Evolutionary conservation across 2,888 invertebrate genomes (phyloP), one percentile per base, ranked within the genome.

Genomic region (Cataglyphis albicans): DNA sequence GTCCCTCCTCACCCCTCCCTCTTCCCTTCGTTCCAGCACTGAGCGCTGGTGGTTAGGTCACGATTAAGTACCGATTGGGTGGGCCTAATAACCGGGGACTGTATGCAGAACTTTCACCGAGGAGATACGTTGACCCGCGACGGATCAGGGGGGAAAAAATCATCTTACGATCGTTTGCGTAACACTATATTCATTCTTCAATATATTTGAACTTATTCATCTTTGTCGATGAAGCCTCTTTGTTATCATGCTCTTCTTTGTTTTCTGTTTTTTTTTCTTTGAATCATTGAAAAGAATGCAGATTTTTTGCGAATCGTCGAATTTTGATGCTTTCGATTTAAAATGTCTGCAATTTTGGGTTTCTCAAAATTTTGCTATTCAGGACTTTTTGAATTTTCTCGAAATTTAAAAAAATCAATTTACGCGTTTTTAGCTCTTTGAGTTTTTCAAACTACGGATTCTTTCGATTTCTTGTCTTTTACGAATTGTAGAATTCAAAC

Each of bases 61-160:
- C 93, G 93, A 93, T 92, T 91, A 90, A 91, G 90, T 90, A 90
- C 91, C 91, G 92, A 91, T 92, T 93, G 91, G 92, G 92, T 93
- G 93, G 92, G 90, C 91, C 93, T 93, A 92, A 93, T 93, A 93
- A 93, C 92, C 84, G 90, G 89, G 90, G 86, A 92, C 88, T 74
- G 90, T 89, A 87, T 90, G 88, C 91, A 88, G 90, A 91, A 89
- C 87, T 86, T 91, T 88, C 89, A 89, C 87, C 88, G 86, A 75
- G 82, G 84, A 75, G 84, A 75, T 84, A 85, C 87, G 80, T 70
- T 85, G 88, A 78, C 84, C 88, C 70, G 86, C 57, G 78, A 72
- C 72, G 86, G 75, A 82, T 84, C 74, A 72, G 48, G 32, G 32
- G 32, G 32, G 32, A 3, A 3, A 1, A 86, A 82, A 84, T 83